phyloP scores from a whole-genome alignment of 2,113 vertebrate genomes.

The Megaleporinus macrocephalus region DNA sequence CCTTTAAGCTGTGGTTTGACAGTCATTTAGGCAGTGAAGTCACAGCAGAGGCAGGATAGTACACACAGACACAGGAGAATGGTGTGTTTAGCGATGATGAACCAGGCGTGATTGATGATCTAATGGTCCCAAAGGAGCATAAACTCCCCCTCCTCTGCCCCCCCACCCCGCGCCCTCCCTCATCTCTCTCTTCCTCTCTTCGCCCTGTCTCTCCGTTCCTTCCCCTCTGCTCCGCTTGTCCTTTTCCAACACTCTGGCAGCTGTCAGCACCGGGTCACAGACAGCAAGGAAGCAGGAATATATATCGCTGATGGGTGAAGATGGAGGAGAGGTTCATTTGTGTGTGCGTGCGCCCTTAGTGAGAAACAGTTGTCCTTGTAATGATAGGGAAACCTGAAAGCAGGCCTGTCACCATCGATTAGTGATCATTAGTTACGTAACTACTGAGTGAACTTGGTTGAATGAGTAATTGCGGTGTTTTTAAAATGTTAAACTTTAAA shows the following conservation, averaged over 20 bases:
- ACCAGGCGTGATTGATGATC: slow-evolving; percentile 82
- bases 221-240: slow-evolving; percentile 33
- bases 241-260: slow-evolving; percentile 52
- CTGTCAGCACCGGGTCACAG: slow-evolving; percentile 37
- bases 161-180: slow-evolving; percentile 3
- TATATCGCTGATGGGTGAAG: neutral
- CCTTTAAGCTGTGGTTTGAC: slow-evolving; percentile 72
- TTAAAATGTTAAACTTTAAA: too few species aligned
- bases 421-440: too few species aligned
- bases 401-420: too few species aligned
- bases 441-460: too few species aligned
- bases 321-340: slow-evolving; percentile 3
- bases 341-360: neutral
- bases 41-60: slow-evolving; percentile 62
- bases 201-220: neutral
- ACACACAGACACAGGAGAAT: slow-evolving; percentile 1
- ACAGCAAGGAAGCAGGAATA: slow-evolving; percentile 16
- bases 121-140: slow-evolving; percentile 68
- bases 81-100: slow-evolving; percentile 77
- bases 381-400: neutral
- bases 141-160: slow-evolving; percentile 25
- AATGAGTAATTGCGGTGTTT: too few species aligned
- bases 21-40: slow-evolving; percentile 76
- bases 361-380: neutral
- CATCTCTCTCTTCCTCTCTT: neutral